Base-by-base conservation (phyloP, 2,888 invertebrate genomes). In the Nemotelus pantherinus region DNA sequence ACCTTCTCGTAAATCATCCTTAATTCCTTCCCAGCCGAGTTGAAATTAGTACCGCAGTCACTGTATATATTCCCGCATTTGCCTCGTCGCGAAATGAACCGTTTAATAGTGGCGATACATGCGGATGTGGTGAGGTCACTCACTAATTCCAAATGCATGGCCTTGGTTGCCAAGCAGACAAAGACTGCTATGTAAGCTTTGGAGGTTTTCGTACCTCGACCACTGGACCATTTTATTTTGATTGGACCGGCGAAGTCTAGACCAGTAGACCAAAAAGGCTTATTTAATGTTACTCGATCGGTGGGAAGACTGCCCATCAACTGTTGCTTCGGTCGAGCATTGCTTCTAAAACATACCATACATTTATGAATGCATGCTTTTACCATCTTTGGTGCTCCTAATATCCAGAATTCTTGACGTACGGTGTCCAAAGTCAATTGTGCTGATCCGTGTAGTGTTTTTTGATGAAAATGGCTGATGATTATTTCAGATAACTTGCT, bases 141-240 rank as follows among this genome's bases (percentile, higher is more conserved):
- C 5, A 1, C 58, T 9, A 58, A 25, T 58, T 58, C 58, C 25
- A 58, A 25, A 58, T 58, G 58, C 10, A 58, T 58, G 9, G 45
- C 44, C 39, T n/a, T 39, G 10, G 48, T 47, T 9, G 67, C 67
- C 43, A 45, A 44, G n/a, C 63, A 63, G 9, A 63, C 4, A 63
- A 63, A 63, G 1, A 58, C 63, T 9, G 41, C 63, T 63, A 63
- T n/a, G n/a, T 58, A n/a, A 58, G 58, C 25, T n/a, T 2, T 58
- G n/a, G 10, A 5, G 25, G n/a, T 58, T 58, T 6, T 58, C 2
- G 5, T 5, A 10, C 2, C 58, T 58, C n/a, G 25, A 25, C 25
- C 25, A 25, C 25, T 25, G 25, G 25, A 25, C 25, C 25, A 25
- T 50, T 50, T 50, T 50, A 50, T 50, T 9, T 50, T 50, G 50